Conservation (phyloP, 2,888 invertebrate genomes). For the Andricus curvator region DNA sequence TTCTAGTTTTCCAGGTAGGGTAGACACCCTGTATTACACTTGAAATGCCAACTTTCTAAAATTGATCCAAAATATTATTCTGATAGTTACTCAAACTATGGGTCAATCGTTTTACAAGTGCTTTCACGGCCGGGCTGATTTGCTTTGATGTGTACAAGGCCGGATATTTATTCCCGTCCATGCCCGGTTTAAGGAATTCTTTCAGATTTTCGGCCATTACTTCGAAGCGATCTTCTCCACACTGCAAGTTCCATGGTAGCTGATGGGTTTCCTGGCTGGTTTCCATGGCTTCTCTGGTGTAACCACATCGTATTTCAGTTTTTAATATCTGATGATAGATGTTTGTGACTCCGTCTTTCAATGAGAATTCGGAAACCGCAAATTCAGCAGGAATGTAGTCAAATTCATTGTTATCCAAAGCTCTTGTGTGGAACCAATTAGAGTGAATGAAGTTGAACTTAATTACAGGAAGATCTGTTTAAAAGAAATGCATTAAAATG, state of each 20-base stretch:
- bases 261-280: constrained; percentile 78
- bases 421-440: constrained; percentile 71
- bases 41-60: background rate
- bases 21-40: background rate
- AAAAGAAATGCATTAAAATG: constrained; percentile 23
- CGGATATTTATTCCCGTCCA: constrained; percentile 63
- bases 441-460: constrained; percentile 74
- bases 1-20: too few species aligned
- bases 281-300: constrained; percentile 76
- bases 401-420: constrained; percentile 47
- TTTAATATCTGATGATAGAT: constrained; percentile 76
- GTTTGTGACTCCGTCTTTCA: constrained; percentile 76
- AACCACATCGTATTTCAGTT: constrained; percentile 77
- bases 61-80: constrained; percentile 8
- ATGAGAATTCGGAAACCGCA: constrained; percentile 78
- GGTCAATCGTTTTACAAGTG: constrained; percentile 59
- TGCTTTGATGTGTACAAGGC: constrained; percentile 76
- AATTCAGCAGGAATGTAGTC: constrained; percentile 80
- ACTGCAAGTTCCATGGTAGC: constrained; percentile 73
- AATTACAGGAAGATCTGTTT: constrained; percentile 61
- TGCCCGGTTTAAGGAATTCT: constrained; percentile 72
- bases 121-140: constrained; percentile 47
- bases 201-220: constrained; percentile 76
- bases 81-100: constrained; percentile 56
- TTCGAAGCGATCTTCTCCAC: constrained; percentile 69